These are phyloP conservation scores for Cephalophus harveyi DNA, from an alignment of 2,113 vertebrate species.

Conservation along the genomic window DNA sequence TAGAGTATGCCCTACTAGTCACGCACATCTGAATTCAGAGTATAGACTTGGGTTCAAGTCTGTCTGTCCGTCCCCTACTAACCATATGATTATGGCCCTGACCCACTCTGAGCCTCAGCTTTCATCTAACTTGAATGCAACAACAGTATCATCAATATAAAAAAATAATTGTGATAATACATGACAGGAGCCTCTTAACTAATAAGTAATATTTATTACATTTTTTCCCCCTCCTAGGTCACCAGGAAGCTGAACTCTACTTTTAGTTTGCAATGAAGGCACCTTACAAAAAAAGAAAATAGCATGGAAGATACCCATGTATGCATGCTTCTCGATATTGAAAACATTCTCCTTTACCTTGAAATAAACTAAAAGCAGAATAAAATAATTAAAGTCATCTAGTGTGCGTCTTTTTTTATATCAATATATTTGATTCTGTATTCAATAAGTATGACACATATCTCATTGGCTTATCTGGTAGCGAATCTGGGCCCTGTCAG, in stretches of 20 bases:
- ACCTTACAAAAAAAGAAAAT: neutral
- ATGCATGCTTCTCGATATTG: constrained; percentile 11
- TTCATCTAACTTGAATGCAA: neutral
- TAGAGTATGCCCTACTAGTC: neutral
- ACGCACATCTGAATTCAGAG: neutral
- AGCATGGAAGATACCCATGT: neutral
- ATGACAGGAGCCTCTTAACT: neutral
- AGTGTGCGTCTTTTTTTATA: neutral
- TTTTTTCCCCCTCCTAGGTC: constrained; percentile 14
- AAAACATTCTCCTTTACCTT: neutral
- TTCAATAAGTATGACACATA: neutral
- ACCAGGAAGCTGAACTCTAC: neutral
- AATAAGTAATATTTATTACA: neutral
- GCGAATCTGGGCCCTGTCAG: neutral
- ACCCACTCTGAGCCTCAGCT: neutral
- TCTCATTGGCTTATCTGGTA: constrained; percentile 19
- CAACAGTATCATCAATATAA: neutral
- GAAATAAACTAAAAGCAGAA: constrained; percentile 43
- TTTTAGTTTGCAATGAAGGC: neutral
- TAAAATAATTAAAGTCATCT: neutral
- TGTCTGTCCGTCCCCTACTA: neutral
- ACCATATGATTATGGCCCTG: neutral
- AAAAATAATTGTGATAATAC: neutral
- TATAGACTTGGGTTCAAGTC: neutral
- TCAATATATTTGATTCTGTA: neutral